A percentile compares a stretch with the other conserved stretches of the same genome.
phyloP scores from a whole-genome alignment of 2,888 invertebrate genomes.

The Sabellastarte sp. region DNA sequence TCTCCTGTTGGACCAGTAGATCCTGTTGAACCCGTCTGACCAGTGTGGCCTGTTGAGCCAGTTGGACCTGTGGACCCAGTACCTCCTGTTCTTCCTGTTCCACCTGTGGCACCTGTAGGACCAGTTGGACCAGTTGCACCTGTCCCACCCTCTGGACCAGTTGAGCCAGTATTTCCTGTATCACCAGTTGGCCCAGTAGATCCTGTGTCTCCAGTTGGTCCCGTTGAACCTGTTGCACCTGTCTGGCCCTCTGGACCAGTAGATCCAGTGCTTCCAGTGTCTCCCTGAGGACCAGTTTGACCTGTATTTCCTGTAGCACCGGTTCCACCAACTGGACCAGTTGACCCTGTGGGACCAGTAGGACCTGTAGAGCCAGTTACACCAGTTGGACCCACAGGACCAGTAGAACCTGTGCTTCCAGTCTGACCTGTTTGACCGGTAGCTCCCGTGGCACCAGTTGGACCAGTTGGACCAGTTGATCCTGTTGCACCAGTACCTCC shows the following conservation, averaged over 20 bases:
- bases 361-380: slow-evolving; percentile 1
- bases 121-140: slow-evolving; percentile 1
- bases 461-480: slow-evolving; percentile 3
- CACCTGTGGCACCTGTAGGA: slow-evolving; percentile 6
- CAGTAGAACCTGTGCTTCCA: slow-evolving; percentile 3
- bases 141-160: slow-evolving; percentile 2
- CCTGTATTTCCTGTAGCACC: slow-evolving; percentile 2
- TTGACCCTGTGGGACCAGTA: neutral
- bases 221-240: slow-evolving; percentile 4
- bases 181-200: neutral
- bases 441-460: neutral
- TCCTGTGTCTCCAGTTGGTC: neutral
- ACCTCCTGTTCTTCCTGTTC: slow-evolving; percentile 7
- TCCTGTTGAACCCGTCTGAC: slow-evolving; percentile 8
- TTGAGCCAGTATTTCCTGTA: neutral
- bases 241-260: slow-evolving; percentile 3
- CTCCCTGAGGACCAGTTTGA: slow-evolving; percentile 3
- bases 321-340: neutral
- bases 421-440: neutral
- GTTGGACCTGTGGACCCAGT: slow-evolving; percentile 10
- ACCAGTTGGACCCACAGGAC: neutral
- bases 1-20: slow-evolving; percentile 7
- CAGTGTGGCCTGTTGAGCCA: slow-evolving; percentile 10
- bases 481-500: slow-evolving; percentile 1
- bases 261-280: slow-evolving; percentile 5